These are phyloP conservation scores for Proteles cristata DNA, from an alignment of 2,113 vertebrate genomes.

Conservation along the genomic window DNA sequence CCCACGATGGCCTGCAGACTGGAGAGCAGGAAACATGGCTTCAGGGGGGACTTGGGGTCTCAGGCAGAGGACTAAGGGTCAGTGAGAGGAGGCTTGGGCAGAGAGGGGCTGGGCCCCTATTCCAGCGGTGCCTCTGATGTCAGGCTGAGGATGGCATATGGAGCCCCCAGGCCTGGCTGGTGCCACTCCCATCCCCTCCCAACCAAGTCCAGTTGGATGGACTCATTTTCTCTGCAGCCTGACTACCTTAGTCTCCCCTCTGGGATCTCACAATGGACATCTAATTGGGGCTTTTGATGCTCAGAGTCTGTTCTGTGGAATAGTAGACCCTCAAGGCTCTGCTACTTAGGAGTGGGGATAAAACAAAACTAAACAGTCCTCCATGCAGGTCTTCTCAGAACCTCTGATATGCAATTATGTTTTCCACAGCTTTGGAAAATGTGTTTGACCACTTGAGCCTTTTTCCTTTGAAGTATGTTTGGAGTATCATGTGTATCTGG, in stretches of 20 bases:
- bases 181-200: accelerated
- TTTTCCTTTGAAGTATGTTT: not conserved
- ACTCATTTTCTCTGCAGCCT: not conserved
- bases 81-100: not conserved
- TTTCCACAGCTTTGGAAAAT: not conserved
- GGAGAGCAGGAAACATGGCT: not conserved
- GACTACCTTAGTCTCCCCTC: not conserved
- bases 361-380: not conserved
- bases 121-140: accelerated
- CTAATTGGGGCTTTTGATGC: not conserved
- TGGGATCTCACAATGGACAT: not conserved
- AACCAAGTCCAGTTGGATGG: accelerated
- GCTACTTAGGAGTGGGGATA: not conserved
- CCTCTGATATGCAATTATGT: not conserved
- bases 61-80: too few relatives aligned
- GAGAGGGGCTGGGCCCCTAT: too few relatives aligned
- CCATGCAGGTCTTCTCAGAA: not conserved
- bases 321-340: not conserved
- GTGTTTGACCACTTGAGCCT: not conserved
- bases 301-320: not conserved
- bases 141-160: not conserved
- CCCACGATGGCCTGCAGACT: not conserved
- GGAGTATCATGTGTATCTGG: not conserved
- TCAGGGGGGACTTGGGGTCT: not conserved
- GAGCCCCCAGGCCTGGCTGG: not conserved